phyloP scores from a whole-genome alignment of 2,888 invertebrate species.

The Erebia ligea region DNA sequence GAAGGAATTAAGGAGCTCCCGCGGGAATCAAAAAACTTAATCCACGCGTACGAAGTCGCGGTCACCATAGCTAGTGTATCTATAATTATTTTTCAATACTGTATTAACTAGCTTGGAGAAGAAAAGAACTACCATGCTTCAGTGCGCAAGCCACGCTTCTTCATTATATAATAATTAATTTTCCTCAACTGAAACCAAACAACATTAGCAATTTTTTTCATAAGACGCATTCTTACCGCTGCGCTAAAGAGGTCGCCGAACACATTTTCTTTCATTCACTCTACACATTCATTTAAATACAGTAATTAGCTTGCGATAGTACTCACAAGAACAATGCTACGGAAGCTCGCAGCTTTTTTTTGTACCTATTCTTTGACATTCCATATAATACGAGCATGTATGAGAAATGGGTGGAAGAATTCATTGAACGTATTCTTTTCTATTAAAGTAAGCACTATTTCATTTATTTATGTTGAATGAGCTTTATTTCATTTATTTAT shows the following conservation, averaged over 20 bases:
- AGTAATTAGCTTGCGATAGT: constrained; percentile 21
- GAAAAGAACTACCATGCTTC: too few relatives aligned
- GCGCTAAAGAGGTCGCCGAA: neutral
- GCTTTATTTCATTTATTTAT: neutral
- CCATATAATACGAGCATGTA: constrained; percentile 18
- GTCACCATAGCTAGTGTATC: too few relatives aligned
- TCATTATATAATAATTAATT: neutral
- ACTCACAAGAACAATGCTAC: constrained; percentile 21
- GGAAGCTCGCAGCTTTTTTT: constrained; percentile 22
- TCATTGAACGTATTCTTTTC: constrained; percentile 18
- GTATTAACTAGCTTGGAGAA: too few relatives aligned
- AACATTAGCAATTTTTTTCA: neutral
- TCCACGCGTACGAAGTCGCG: too few relatives aligned
- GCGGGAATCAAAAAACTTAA: too few relatives aligned
- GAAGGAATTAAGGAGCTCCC: too few relatives aligned
- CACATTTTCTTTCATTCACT: constrained; percentile 16
- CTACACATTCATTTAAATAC: constrained; percentile 25
- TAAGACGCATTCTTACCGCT: neutral
- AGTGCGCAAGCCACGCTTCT: too few relatives aligned
- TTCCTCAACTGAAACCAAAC: neutral
- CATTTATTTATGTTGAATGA: neutral
- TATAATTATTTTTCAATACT: too few relatives aligned
- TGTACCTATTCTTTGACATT: constrained; percentile 23
- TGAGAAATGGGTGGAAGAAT: constrained; percentile 22
- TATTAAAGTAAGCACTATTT: constrained; percentile 6